Percentiles rank a stretch among this genome's conserved stretches.
Conservation (phyloP, 2,797 vertebrate genomes). For the Chelon auratus region DNA sequence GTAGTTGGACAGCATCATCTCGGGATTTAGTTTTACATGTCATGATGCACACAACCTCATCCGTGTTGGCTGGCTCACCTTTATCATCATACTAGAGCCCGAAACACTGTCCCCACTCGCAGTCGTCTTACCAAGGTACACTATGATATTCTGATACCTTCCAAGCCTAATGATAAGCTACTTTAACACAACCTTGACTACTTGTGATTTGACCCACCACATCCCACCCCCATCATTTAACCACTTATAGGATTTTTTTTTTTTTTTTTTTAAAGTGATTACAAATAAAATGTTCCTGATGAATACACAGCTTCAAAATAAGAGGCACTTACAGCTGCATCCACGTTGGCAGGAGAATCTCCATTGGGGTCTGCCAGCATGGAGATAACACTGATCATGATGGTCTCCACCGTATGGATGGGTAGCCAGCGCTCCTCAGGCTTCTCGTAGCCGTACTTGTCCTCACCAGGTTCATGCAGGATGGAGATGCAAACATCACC, state of each 20-base stretch:
- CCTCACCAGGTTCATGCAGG: conserved; percentile 96
- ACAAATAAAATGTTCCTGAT: background rate
- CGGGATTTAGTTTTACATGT: too few species aligned
- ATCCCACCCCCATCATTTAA: background rate
- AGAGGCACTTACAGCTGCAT: conserved; percentile 91
- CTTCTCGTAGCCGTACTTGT: conserved; percentile 98
- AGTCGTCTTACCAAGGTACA: too few species aligned
- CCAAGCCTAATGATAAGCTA: too few species aligned
- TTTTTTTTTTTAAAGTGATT: background rate
- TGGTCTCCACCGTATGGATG: conserved; percentile 97
- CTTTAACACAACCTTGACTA: background rate
- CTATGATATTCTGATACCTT: too few species aligned
- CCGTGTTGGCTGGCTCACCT: too few species aligned
- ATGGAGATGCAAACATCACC: conserved; percentile 98
- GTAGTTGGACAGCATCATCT: too few species aligned
- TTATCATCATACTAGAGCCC: too few species aligned
- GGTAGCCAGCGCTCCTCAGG: conserved; percentile 97
- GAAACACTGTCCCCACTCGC: background rate
- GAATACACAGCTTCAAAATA: background rate
- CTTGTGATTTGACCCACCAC: background rate
- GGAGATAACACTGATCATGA: conserved; percentile 99
- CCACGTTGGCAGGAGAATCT: conserved; percentile 97
- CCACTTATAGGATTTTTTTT: background rate
- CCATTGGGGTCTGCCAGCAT: conserved; percentile 98
- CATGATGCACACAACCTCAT: too few species aligned